Conservation (phyloP, 2,113 vertebrate species). For the Gambusia affinis region DNA sequence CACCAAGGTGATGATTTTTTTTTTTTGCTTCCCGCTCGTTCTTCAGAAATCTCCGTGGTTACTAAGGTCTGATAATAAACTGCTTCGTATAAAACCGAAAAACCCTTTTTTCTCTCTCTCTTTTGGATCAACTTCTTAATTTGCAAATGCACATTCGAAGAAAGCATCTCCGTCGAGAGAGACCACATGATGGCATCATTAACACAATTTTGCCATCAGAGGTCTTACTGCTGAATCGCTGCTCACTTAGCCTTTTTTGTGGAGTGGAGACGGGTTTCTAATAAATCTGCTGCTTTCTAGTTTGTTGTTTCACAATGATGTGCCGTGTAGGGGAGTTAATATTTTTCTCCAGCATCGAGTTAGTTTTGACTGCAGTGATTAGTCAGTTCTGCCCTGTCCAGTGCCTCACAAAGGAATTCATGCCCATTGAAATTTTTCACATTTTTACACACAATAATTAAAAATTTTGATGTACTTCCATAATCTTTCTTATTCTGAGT, state of each 20-base stretch:
- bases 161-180: constrained; percentile 18
- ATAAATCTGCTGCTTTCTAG: not conserved
- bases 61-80: not conserved
- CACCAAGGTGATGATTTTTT: constrained; percentile 4
- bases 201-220: constrained; percentile 49
- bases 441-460: not conserved
- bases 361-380: no score
- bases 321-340: not conserved
- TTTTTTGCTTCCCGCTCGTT: not conserved
- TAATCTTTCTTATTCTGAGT: no score
- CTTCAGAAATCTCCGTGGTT: not conserved
- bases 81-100: not conserved
- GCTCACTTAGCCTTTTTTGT: not conserved
- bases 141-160: not conserved
- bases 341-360: not conserved
- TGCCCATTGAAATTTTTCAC: not conserved
- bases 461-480: no score
- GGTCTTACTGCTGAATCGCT: constrained; percentile 10
- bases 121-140: not conserved
- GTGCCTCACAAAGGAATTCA: not conserved
- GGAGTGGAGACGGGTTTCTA: not conserved
- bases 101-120: not conserved
- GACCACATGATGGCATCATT: constrained; percentile 73
- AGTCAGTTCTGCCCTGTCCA: not conserved
- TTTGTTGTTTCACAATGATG: not conserved